A percentile compares a stretch with the other conserved stretches of the same genome.
phyloP scores from a whole-genome alignment of 2,888 invertebrate species.

The Drosophila eohydei region DNA sequence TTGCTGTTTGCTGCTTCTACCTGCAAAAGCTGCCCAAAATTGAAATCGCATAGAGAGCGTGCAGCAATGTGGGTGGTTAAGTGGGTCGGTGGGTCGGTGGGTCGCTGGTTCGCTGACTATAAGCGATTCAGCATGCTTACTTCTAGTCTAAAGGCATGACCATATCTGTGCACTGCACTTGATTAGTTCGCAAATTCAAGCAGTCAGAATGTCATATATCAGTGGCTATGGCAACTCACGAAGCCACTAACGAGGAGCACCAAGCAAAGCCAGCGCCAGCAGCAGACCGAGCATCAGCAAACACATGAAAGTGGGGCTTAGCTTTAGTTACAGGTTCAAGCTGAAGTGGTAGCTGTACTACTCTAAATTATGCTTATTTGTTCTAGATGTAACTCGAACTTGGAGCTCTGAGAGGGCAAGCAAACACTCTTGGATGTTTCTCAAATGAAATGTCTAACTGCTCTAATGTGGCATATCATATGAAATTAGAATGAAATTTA shows the following conservation, averaged over 20 bases:
- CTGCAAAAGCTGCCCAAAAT: conserved; percentile 41
- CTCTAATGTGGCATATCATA: too few species aligned
- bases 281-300: not conserved
- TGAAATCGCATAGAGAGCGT: conserved; percentile 43
- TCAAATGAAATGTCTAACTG: too few species aligned
- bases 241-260: conserved; percentile 6
- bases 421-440: too few species aligned
- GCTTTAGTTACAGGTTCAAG: not conserved
- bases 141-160: conserved; percentile 10
- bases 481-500: too few species aligned
- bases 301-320: not conserved
- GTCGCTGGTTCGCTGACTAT: not conserved
- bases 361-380: conserved; percentile 5
- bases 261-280: not conserved
- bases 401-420: not conserved
- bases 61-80: not conserved
- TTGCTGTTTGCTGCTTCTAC: conserved; percentile 43
- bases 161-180: conserved; percentile 59
- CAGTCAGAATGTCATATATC: conserved; percentile 45
- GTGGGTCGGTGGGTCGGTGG: not conserved
- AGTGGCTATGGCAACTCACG: conserved; percentile 10
- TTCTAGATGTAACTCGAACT: not conserved
- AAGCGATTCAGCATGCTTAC: conserved; percentile 10
- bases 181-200: conserved; percentile 65
- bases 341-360: not conserved